Evolutionary conservation across 2,797 vertebrate species (phyloP), one percentile per base, ranked within the genome.

Genomic region (Falco cherrug): DNA sequence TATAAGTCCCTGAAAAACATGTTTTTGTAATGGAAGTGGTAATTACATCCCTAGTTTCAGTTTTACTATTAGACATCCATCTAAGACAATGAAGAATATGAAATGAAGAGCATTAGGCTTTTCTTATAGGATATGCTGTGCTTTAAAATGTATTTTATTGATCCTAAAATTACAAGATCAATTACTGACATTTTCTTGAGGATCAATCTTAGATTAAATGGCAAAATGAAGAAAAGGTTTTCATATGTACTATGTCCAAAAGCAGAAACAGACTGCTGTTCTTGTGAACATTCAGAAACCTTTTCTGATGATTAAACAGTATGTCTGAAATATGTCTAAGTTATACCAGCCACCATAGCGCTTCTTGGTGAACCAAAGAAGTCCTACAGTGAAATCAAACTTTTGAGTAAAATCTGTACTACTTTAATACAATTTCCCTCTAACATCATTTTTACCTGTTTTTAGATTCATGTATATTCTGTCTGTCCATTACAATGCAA

Each of bases 131-230:
- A 82, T 91, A 90, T 59, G 45, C 65, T 96, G 86, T 95, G 93
- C 97, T 97, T 97, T 90, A 93, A 96, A 97, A 94, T 41, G 78
- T 87, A 90, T 93, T 97, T 97, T 97, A 97, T 95, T 96, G 78
- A 94, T 91, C 95, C 94, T 73, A 95, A 95, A 96, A 95, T 91
- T 95, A 95, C 92, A 96, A 96, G 96, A 91, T 95, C 84, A 89
- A 90, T 96, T 90, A 86, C 80, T 95, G 91, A 93, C 90, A 93
- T 95, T 84, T 95, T 95, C 53, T 85, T 90, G 81, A 95, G 89
- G 93, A 94, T 95, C 90, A 89, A 90, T 92, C 74, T 90, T 19
- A n/a, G 90, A 90, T 89, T 82, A 95, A 91, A 97, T 95, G 94
- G 89, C 93, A 91, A 97, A 95, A 96, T 85, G 82, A 92, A 93